These are phyloP conservation scores for Drosophila ustulata DNA, from an alignment of 2,888 invertebrate genomes.

Conservation along the genomic window DNA sequence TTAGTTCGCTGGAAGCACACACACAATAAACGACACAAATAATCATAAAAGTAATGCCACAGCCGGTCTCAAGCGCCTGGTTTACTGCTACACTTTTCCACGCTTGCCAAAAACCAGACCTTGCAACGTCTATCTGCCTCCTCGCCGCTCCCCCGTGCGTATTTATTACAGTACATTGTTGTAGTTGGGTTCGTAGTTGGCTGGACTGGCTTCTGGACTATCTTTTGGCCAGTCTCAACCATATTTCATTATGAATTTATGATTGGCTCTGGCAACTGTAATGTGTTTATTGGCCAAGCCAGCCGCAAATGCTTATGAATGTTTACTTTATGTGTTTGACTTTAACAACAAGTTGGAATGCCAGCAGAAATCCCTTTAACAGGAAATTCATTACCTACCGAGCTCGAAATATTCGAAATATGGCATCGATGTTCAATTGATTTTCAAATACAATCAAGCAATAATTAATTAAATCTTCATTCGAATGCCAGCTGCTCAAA, in stretches of 20 bases:
- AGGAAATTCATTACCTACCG: not conserved
- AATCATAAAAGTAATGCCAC: conserved; percentile 83
- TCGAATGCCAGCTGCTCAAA: not conserved
- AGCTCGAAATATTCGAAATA: not conserved
- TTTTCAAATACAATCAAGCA: conserved; percentile 1
- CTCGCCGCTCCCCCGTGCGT: conserved; percentile 19
- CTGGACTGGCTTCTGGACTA: conserved; percentile 37
- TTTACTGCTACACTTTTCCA: conserved; percentile 54
- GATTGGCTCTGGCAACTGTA: conserved; percentile 70
- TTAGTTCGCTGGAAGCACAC: conserved; percentile 32
- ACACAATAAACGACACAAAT: conserved; percentile 81
- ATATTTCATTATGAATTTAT: conserved; percentile 83
- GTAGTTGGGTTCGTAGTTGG: conserved; percentile 29
- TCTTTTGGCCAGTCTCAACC: conserved; percentile 49
- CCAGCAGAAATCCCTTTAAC: conserved; percentile 1
- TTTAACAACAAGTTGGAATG: conserved; percentile 22
- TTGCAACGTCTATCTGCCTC: conserved; percentile 23
- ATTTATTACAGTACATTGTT: conserved; percentile 62
- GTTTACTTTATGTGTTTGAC: conserved; percentile 28
- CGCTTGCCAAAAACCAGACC: conserved; percentile 50
- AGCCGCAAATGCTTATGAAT: conserved; percentile 52
- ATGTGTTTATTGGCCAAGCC: conserved; percentile 76
- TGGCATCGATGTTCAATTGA: conserved; percentile 2
- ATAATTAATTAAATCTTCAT: conserved; percentile 10
- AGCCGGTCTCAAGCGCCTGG: conserved; percentile 59